Conservation (phyloP, 2,888 invertebrate species). For the Alviniconcha strummeri region DNA sequence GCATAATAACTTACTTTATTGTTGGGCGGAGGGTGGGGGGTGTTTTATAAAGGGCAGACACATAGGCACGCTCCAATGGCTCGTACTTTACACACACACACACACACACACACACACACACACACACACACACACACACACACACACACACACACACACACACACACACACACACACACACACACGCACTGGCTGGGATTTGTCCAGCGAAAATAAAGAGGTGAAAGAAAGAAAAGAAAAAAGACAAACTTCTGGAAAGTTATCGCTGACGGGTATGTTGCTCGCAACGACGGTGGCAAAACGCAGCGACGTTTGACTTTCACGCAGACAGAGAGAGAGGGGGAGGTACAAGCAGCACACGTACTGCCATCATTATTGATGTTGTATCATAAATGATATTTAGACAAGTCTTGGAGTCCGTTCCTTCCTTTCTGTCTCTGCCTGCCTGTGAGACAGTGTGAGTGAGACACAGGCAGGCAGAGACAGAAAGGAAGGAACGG, state of each 20-base stretch:
- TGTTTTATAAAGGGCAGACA: not conserved
- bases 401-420: too few species aligned
- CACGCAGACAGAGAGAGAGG: not conserved
- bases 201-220: not conserved
- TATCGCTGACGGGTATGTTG: too few species aligned
- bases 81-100: not conserved
- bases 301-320: too few species aligned
- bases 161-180: conserved; percentile 4
- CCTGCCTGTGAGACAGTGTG: conserved; percentile 16
- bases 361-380: too few species aligned
- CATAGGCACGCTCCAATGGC: not conserved
- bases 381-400: too few species aligned
- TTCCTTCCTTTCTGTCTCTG: too few species aligned
- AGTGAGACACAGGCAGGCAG: not conserved
- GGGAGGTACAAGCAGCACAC: too few species aligned
- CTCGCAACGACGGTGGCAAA: too few species aligned
- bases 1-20: too few species aligned
- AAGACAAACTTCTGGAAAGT: not conserved
- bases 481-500: too few species aligned
- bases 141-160: conserved; percentile 14
- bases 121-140: conserved; percentile 19
- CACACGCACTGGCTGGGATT: not conserved
- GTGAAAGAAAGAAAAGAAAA: not conserved
- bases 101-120: conserved; percentile 11
- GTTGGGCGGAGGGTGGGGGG: too few species aligned